Conservation (phyloP, 2,888 invertebrate species). For the Bugulina stolonifera region DNA sequence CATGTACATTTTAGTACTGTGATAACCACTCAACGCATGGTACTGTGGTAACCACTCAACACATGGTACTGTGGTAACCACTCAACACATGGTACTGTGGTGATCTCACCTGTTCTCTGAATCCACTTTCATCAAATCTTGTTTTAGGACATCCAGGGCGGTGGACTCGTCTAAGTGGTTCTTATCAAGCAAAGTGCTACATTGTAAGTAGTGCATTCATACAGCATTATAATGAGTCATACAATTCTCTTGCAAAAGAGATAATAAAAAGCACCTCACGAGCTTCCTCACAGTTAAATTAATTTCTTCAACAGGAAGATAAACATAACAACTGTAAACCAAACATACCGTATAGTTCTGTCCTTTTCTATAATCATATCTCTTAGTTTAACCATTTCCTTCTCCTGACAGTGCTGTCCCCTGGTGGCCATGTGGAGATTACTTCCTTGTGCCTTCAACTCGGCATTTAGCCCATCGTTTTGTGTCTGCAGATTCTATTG, state of each 20-base stretch:
- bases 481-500: constrained; percentile 9
- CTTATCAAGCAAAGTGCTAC: constrained; percentile 11
- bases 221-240: too few species aligned
- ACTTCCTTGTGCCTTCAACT: constrained; percentile 23
- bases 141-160: constrained; percentile 16
- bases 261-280: too few species aligned
- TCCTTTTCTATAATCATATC: constrained; percentile 24
- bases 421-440: constrained; percentile 20
- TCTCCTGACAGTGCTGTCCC: constrained; percentile 25
- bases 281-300: too few species aligned
- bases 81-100: too few species aligned
- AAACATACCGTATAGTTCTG: constrained; percentile 7
- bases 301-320: too few species aligned
- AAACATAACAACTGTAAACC: too few species aligned
- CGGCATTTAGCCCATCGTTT: constrained; percentile 1
- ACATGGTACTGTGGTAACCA: too few species aligned
- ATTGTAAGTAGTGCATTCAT: too few species aligned
- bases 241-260: too few species aligned
- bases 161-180: constrained; percentile 10
- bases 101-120: constrained; percentile 6
- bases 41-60: too few species aligned
- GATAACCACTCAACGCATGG: too few species aligned
- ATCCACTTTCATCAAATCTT: constrained; percentile 3
- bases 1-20: too few species aligned
- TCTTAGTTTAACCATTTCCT: constrained; percentile 23